Conservation (phyloP, 2,113 vertebrate species). For the Microtus oregoni region DNA sequence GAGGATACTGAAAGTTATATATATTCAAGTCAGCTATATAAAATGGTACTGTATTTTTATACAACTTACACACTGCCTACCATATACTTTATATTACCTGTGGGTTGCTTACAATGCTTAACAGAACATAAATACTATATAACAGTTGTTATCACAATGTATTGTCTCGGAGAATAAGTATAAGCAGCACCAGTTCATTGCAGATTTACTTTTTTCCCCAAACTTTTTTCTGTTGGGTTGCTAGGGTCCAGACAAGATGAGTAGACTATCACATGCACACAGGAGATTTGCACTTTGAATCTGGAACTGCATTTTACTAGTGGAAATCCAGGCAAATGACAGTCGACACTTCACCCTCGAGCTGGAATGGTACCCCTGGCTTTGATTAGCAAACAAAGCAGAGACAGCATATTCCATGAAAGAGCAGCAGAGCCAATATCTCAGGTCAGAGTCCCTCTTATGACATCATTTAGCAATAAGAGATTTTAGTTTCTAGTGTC, state of each 20-base stretch:
- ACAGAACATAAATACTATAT: not conserved
- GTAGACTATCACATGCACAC: not conserved
- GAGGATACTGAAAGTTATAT: not conserved
- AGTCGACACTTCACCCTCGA: not conserved
- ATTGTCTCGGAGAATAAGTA: not conserved
- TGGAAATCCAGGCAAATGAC: not conserved
- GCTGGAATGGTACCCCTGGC: not conserved
- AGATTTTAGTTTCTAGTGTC: not conserved
- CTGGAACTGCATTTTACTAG: not conserved
- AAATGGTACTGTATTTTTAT: not conserved
- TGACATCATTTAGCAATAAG: not conserved
- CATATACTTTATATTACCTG: not conserved
- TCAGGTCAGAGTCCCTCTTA: not conserved
- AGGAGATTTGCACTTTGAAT: not conserved
- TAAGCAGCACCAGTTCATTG: not conserved
- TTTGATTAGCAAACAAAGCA: not conserved
- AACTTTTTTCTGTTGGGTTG: not conserved
- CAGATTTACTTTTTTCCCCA: not conserved
- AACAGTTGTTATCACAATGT: not conserved
- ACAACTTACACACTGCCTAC: not conserved
- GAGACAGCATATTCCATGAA: not conserved
- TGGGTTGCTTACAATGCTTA: not conserved
- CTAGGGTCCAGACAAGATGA: no score
- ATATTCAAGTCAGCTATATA: not conserved
- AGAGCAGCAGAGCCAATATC: not conserved